Evolutionary conservation across 1,140 invertebrate genomes (phyloP).

Genomic region (Heliconius melpomene): DNA sequence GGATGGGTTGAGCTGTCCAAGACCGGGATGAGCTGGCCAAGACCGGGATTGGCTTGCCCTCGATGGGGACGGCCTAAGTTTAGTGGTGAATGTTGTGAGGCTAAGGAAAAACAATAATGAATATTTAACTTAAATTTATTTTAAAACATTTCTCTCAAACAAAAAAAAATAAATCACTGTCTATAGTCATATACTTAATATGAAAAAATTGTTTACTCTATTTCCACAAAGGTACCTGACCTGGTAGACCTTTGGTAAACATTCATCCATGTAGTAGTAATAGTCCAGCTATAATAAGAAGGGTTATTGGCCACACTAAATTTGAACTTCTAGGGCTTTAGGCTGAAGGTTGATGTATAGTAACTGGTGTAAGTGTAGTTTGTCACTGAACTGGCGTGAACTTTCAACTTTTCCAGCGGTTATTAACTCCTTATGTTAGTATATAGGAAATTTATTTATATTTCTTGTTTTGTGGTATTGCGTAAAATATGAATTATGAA

Average conservation of each 20-base stretch:
- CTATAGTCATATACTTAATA: background rate
- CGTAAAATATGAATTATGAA: no score
- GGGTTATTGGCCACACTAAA: background rate
- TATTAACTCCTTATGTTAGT: background rate
- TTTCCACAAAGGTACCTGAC: background rate
- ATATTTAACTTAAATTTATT: no score
- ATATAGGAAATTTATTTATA: background rate
- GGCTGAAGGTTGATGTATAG: background rate
- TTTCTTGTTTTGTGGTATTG: background rate
- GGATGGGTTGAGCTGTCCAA: no score
- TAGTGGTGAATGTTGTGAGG: no score
- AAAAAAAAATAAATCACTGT: background rate
- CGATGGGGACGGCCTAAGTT: no score
- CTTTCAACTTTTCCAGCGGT: background rate
- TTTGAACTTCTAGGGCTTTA: background rate
- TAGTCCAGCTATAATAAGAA: background rate
- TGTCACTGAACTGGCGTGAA: constrained; percentile 7
- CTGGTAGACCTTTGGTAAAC: background rate
- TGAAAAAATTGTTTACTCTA: background rate
- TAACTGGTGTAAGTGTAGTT: background rate
- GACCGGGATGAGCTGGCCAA: no score
- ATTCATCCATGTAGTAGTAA: background rate
- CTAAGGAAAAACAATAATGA: no score
- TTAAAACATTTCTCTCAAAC: background rate
- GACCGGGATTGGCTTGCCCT: no score